phyloP scores from a whole-genome alignment of 2,888 invertebrate genomes.

The Melieria crassipennis region DNA sequence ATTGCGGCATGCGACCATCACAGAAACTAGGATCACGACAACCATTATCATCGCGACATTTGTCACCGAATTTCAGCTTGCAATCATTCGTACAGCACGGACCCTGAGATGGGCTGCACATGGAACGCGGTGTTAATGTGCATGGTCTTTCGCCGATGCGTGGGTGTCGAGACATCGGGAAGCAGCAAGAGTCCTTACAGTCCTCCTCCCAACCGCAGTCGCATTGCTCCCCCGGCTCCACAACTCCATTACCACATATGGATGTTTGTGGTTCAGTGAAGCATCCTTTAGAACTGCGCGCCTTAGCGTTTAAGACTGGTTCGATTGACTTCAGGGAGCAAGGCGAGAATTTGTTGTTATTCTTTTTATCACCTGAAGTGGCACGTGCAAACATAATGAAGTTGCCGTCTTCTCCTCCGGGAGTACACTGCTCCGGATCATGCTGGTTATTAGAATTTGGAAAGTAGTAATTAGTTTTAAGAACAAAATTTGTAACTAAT shows the following conservation, averaged over 20 bases:
- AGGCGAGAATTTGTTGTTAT: conserved; percentile 97
- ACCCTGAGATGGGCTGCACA: conserved; percentile 73
- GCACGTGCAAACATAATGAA: conserved; percentile 99
- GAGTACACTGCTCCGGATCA: conserved; percentile 93
- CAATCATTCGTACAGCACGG: conserved; percentile 94
- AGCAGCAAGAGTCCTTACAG: conserved; percentile 93
- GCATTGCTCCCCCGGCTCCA: conserved; percentile 96
- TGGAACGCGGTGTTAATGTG: conserved; percentile 77
- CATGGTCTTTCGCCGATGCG: conserved; percentile 84
- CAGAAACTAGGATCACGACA: conserved; percentile 94
- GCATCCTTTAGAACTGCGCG: conserved; percentile 88
- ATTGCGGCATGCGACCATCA: conserved; percentile 86
- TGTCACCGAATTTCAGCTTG: conserved; percentile 83
- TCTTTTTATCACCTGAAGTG: conserved; percentile 96
- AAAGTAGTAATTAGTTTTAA: no score
- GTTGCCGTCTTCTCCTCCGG: conserved; percentile 96
- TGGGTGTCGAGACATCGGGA: conserved; percentile 85
- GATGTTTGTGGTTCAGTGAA: conserved; percentile 93
- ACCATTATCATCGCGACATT: conserved; percentile 93
- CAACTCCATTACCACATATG: conserved; percentile 98
- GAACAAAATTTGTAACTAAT: background rate
- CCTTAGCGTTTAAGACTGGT: conserved; percentile 91
- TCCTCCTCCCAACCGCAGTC: conserved; percentile 99
- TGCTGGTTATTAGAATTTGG: conserved; percentile 71
- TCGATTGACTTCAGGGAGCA: conserved; percentile 94